A percentile compares a stretch with the other conserved stretches of the same genome.
Conservation (phyloP, 2,888 invertebrate species). For the Catocala nupta region DNA sequence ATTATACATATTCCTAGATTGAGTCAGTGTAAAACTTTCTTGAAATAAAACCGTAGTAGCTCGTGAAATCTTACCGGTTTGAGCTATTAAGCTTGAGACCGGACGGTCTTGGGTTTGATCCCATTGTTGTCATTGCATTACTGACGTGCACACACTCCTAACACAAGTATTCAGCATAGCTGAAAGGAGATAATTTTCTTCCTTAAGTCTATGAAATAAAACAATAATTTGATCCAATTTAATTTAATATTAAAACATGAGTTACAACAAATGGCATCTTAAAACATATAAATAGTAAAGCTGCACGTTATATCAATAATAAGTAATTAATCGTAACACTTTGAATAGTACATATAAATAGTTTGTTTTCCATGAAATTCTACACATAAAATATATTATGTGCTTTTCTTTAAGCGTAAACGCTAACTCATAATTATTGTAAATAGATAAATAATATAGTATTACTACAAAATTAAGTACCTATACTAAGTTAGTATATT, state of each 20-base stretch:
- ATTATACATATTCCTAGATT: no score
- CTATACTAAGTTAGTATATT: slow-evolving; percentile 13
- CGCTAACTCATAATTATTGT: slow-evolving; percentile 23
- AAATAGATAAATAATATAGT: slow-evolving; percentile 13
- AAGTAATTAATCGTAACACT: slow-evolving; percentile 54
- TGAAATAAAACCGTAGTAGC: no score
- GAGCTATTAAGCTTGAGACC: no score
- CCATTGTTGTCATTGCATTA: no score
- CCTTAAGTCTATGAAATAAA: slow-evolving; percentile 14
- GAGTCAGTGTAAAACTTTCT: no score
- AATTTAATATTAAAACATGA: slow-evolving; percentile 86
- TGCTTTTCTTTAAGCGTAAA: slow-evolving; percentile 3
- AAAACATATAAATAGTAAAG: slow-evolving; percentile 86
- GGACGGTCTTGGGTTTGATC: no score
- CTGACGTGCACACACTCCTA: no score
- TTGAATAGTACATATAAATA: slow-evolving; percentile 42
- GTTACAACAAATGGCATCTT: slow-evolving; percentile 87
- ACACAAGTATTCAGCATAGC: no score
- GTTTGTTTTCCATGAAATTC: slow-evolving; percentile 32
- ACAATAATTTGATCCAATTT: slow-evolving; percentile 74
- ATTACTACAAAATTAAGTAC: slow-evolving; percentile 20
- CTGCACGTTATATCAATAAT: slow-evolving; percentile 75
- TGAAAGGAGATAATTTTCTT: no score
- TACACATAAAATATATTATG: slow-evolving; percentile 9
- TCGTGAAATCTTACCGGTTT: no score